Conservation (phyloP, 2,797 vertebrate species). For the Poeciliopsis infans region DNA sequence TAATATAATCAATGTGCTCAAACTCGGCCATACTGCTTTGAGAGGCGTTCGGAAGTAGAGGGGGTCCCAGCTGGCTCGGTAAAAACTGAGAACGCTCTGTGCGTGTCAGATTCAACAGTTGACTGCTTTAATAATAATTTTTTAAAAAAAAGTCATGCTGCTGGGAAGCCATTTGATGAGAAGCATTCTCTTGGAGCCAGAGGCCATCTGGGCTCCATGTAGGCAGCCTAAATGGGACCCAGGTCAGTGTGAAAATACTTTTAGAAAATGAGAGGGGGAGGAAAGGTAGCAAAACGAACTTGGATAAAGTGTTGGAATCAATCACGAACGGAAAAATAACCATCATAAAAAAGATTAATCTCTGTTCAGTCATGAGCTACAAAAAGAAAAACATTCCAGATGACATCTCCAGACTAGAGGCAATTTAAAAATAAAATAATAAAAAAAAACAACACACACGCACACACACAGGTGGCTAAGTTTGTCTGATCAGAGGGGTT, state of each 20-base stretch:
- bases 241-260: slow-evolving; percentile 17
- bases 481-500: slow-evolving; percentile 44
- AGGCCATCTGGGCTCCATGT: slow-evolving; percentile 20
- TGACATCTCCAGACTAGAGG: slow-evolving; percentile 35
- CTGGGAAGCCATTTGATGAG: not conserved
- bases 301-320: slow-evolving; percentile 26
- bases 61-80: not conserved
- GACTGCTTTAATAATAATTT: not conserved
- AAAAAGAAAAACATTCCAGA: slow-evolving; percentile 15
- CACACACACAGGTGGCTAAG: slow-evolving; percentile 27
- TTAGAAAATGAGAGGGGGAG: slow-evolving; percentile 11
- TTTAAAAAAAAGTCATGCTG: not conserved
- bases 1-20: not conserved
- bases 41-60: not conserved
- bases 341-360: slow-evolving; percentile 36
- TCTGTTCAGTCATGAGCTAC: slow-evolving; percentile 12
- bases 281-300: slow-evolving; percentile 4
- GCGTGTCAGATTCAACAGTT: not conserved
- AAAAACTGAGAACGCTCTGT: not conserved
- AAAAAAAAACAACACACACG: slow-evolving; percentile 23
- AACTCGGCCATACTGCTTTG: slow-evolving; percentile 5
- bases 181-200: not conserved
- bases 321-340: slow-evolving; percentile 42
- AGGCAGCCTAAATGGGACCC: slow-evolving; percentile 21
- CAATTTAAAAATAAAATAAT: slow-evolving; percentile 39